phyloP scores from a whole-genome alignment of 1,140 invertebrate species.

The Maconellicoccus hirsutus region DNA sequence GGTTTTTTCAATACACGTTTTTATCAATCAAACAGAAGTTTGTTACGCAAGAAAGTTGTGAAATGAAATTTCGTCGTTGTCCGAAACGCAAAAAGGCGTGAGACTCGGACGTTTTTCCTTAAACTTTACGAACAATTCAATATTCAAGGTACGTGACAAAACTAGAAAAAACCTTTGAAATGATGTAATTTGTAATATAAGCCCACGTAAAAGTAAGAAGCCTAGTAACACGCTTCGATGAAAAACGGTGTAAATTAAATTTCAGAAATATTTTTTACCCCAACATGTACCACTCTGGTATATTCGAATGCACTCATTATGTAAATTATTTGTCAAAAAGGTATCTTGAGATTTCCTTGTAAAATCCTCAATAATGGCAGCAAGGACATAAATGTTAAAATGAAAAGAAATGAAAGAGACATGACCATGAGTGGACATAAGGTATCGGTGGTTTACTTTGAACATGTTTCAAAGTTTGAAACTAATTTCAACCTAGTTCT shows the following conservation, averaged over 20 bases:
- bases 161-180: slow-evolving; percentile 6
- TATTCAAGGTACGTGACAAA: slow-evolving; percentile 18
- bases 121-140: slow-evolving; percentile 12
- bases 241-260: slow-evolving; percentile 18
- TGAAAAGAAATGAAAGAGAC: too few species aligned
- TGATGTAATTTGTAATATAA: slow-evolving; percentile 19
- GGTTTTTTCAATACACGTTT: not conserved
- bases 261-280: slow-evolving; percentile 5
- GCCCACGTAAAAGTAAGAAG: slow-evolving; percentile 1
- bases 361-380: too few species aligned
- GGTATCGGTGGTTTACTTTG: too few species aligned
- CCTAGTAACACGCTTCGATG: slow-evolving; percentile 5
- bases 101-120: slow-evolving; percentile 11
- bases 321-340: too few species aligned
- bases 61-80: slow-evolving; percentile 15
- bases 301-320: not conserved
- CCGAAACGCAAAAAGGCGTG: not conserved
- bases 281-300: not conserved
- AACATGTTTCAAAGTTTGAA: too few species aligned
- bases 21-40: slow-evolving; percentile 13
- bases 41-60: not conserved
- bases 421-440: too few species aligned
- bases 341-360: too few species aligned
- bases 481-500: too few species aligned
- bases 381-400: too few species aligned